phyloP scores from a whole-genome alignment of 2,113 vertebrate species.

The Sisor rabdophorus region DNA sequence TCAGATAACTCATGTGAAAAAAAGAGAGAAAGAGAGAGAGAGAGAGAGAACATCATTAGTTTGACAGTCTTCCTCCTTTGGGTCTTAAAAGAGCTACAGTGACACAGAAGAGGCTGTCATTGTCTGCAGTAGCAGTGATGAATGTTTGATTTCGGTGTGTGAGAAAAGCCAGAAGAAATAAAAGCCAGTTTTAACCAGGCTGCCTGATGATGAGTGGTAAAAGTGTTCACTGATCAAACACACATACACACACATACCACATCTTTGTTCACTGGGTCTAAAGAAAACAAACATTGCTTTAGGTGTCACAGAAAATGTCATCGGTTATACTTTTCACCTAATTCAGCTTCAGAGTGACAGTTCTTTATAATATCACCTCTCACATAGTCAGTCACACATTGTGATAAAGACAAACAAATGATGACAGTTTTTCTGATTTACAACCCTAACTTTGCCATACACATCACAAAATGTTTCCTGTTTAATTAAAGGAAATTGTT shows the following conservation, averaged over 20 bases:
- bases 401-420: not conserved
- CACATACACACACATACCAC: not conserved
- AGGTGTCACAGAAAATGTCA: not conserved
- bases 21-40: not conserved
- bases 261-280: slow-evolving; percentile 7
- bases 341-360: not conserved
- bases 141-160: slow-evolving; percentile 16
- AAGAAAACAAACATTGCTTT: slow-evolving; percentile 15
- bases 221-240: slow-evolving; percentile 30
- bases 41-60: not conserved
- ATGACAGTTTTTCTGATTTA: not conserved
- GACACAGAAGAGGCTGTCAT: not conserved
- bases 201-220: slow-evolving; percentile 7
- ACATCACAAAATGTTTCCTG: not conserved
- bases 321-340: not conserved
- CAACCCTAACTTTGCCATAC: not conserved
- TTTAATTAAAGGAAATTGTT: slow-evolving; percentile 2
- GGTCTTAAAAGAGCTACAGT: not conserved
- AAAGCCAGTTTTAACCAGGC: slow-evolving; percentile 1
- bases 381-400: not conserved
- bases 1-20: not conserved
- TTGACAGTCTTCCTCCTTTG: not conserved
- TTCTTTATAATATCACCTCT: not conserved
- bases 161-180: slow-evolving; percentile 37
- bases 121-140: slow-evolving; percentile 8